Evolutionary conservation across 2,797 vertebrate genomes (phyloP).

Genomic region (Graptemys geographica): DNA sequence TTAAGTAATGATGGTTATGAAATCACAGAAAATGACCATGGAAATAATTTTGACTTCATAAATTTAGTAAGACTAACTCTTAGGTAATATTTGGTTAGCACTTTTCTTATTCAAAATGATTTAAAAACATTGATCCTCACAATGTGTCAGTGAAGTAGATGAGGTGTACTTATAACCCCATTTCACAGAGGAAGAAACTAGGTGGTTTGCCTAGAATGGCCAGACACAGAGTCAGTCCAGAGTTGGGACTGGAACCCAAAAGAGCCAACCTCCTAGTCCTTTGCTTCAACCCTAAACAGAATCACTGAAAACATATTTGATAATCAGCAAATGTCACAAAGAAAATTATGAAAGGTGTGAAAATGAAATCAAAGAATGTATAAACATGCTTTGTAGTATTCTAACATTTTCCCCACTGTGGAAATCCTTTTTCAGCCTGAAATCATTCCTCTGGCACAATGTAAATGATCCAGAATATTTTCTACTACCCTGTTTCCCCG

Average conservation of each 20-base stretch:
- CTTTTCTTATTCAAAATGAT: constrained; percentile 6
- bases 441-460: background rate
- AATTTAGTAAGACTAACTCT: background rate
- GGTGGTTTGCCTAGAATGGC: background rate
- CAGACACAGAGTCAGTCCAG: background rate
- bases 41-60: constrained; percentile 5
- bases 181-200: background rate
- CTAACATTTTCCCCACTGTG: background rate
- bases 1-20: constrained; percentile 26
- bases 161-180: background rate
- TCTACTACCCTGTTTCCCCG: too few species aligned
- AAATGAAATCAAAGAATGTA: background rate
- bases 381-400: background rate
- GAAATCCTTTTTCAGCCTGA: background rate
- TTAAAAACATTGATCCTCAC: background rate
- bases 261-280: background rate
- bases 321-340: background rate
- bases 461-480: constrained; percentile 10
- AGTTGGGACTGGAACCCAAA: background rate
- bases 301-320: background rate
- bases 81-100: background rate
- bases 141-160: background rate
- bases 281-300: background rate
- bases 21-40: constrained; percentile 9
- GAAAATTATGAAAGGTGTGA: background rate